Conservation (phyloP, 2,888 invertebrate genomes). For the Tolmerus cingulatus region DNA sequence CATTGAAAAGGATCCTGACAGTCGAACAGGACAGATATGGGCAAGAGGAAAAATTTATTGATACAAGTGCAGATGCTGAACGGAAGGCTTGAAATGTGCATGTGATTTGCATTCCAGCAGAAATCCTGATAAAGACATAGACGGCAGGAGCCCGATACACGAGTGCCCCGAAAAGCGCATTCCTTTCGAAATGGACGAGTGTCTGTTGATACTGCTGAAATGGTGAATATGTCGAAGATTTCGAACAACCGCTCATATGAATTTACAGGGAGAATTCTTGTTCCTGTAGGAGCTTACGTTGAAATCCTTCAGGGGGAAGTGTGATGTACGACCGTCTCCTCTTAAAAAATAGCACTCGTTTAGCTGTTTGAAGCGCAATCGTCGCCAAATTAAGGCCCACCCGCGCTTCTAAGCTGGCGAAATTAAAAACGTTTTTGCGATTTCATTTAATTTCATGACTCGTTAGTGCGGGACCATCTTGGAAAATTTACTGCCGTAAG, state of each 20-base stretch:
- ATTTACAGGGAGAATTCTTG: neutral
- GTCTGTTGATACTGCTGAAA: neutral
- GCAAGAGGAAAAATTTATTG: conserved; percentile 28
- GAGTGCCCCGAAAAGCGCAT: conserved; percentile 1
- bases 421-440: conserved; percentile 27
- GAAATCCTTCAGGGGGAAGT: neutral
- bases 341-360: neutral
- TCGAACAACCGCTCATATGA: neutral
- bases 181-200: neutral
- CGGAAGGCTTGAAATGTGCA: neutral
- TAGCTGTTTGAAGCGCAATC: neutral
- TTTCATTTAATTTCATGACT: conserved; percentile 29
- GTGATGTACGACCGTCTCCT: neutral
- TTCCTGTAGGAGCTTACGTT: neutral
- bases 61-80: conserved; percentile 27
- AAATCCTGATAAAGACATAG: conserved; percentile 19
- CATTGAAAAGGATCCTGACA: conserved; percentile 10
- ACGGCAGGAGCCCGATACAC: neutral
- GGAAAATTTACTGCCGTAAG: conserved; percentile 30
- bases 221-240: neutral
- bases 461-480: conserved; percentile 12
- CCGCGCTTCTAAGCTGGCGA: neutral
- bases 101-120: conserved; percentile 30
- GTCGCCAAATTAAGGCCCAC: neutral
- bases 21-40: neutral